Evolutionary conservation across 2,888 invertebrate species (phyloP).

Genomic region (Biston betularia): DNA sequence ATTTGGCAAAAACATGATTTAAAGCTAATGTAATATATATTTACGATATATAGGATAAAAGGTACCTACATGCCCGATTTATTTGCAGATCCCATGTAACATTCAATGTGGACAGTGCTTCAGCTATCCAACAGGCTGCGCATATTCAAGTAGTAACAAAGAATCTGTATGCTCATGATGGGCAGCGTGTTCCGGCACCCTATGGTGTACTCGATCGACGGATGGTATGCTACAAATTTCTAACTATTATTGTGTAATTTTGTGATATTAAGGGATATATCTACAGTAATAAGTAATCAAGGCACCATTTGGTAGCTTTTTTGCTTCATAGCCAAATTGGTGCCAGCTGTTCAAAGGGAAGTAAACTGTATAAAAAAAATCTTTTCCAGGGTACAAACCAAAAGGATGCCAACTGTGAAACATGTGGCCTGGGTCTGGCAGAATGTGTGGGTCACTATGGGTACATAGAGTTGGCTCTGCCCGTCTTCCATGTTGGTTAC

Average conservation of each 20-base stretch:
- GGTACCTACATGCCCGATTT: too few species aligned
- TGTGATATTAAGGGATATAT: too few species aligned
- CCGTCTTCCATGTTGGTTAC: constrained; percentile 99
- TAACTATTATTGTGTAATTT: background rate
- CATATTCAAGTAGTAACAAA: constrained; percentile 97
- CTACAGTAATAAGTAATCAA: too few species aligned
- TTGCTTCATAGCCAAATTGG: too few species aligned
- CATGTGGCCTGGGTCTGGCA: constrained; percentile 95
- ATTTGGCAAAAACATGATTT: too few species aligned
- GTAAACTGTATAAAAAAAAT: background rate
- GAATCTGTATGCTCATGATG: constrained; percentile 95
- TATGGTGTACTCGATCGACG: constrained; percentile 96
- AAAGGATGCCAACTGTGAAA: constrained; percentile 94
- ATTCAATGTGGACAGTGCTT: constrained; percentile 95
- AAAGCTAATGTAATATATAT: too few species aligned
- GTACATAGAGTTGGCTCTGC: constrained; percentile 97
- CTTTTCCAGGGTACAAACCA: constrained; percentile 92
- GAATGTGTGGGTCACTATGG: constrained; percentile 99
- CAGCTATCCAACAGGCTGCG: constrained; percentile 96
- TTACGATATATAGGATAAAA: too few species aligned
- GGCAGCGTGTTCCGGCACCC: constrained; percentile 92
- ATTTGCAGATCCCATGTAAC: constrained; percentile 94
- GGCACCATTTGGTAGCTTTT: too few species aligned
- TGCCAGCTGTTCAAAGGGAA: background rate
- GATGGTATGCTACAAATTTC: constrained; percentile 88